Conservation (phyloP, 2,888 invertebrate species). For the Apoda limacodes region DNA sequence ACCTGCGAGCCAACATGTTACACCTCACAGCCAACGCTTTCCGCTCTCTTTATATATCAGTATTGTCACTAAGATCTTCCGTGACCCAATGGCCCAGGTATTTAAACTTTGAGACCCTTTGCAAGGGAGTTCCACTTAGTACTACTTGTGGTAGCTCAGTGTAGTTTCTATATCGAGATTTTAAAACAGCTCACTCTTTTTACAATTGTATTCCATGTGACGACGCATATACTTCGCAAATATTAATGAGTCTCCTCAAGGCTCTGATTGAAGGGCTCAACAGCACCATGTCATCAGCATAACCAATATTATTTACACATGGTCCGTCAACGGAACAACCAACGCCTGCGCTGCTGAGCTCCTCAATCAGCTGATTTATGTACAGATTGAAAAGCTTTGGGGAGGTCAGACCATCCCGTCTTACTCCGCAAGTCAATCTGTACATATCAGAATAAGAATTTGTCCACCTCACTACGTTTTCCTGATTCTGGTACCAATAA, state of each 20-base stretch:
- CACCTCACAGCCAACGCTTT: constrained; percentile 14
- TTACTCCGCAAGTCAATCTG: constrained; percentile 15
- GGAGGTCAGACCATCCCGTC: constrained; percentile 13
- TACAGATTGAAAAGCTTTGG: constrained; percentile 9
- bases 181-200: constrained; percentile 5
- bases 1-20: constrained; percentile 6
- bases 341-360: constrained; percentile 4
- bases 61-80: background rate
- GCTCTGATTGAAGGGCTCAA: constrained; percentile 6
- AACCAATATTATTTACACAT: constrained; percentile 2
- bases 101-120: too few species aligned
- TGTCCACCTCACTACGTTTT: constrained; percentile 12
- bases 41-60: constrained; percentile 9
- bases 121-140: too few species aligned
- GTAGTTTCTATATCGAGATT: too few species aligned
- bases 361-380: constrained; percentile 4
- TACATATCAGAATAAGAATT: constrained; percentile 5
- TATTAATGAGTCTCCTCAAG: constrained; percentile 1
- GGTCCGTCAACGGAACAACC: constrained; percentile 6
- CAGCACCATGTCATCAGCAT: constrained; percentile 4
- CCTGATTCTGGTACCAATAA: constrained; percentile 14
- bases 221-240: constrained; percentile 3
- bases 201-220: constrained; percentile 4
- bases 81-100: background rate
- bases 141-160: too few species aligned